phyloP scores from a whole-genome alignment of 2,797 vertebrate species.

The Ispidina lecontei region DNA sequence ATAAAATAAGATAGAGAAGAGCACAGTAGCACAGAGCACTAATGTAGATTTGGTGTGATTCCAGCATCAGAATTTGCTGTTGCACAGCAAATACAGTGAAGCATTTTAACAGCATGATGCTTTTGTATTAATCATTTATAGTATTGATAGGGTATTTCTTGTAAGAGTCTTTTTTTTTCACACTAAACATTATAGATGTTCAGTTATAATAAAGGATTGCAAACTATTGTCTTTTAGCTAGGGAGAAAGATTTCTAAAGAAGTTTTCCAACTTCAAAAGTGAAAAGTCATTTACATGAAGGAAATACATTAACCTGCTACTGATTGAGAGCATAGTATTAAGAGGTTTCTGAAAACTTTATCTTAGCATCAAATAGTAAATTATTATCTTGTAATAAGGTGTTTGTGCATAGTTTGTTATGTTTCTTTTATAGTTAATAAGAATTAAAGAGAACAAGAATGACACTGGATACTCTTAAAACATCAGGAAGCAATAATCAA shows the following conservation, averaged over 20 bases:
- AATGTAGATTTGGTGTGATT: background rate
- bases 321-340: background rate
- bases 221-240: background rate
- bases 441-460: background rate
- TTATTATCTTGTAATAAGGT: background rate
- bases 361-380: background rate
- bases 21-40: background rate
- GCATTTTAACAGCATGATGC: background rate
- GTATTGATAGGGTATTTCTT: background rate
- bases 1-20: background rate
- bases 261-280: background rate
- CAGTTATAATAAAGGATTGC: background rate
- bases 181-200: background rate
- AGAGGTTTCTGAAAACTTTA: background rate
- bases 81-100: background rate
- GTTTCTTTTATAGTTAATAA: background rate
- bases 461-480: background rate
- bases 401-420: background rate
- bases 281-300: background rate
- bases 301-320: background rate
- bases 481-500: background rate
- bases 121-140: conserved; percentile 17
- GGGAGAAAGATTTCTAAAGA: background rate
- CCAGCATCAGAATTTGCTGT: background rate
- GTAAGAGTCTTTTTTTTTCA: background rate